Evolutionary conservation across 2,113 vertebrate species (phyloP).

Genomic region (Spheniscus mendiculus): DNA sequence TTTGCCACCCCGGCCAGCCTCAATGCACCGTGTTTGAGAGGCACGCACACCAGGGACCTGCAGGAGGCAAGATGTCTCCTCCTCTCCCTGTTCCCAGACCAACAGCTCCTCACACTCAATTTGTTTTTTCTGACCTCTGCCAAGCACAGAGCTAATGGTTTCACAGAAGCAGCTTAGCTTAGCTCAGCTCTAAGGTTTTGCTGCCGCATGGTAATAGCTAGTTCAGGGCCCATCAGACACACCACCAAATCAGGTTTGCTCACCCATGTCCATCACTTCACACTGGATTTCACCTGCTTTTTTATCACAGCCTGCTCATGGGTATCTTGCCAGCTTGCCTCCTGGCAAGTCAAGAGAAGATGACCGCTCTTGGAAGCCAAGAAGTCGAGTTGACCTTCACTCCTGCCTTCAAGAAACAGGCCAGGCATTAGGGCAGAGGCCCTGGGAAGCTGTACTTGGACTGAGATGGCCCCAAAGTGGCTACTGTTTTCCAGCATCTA

Average conservation of each 20-base stretch:
- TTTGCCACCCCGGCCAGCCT: background rate
- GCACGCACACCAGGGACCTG: background rate
- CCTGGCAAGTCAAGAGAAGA: background rate
- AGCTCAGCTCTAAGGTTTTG: slow-evolving; percentile 9
- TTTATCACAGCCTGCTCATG: background rate
- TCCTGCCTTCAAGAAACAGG: background rate
- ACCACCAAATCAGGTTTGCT: background rate
- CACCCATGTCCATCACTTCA: background rate
- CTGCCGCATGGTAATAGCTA: background rate
- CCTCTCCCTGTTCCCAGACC: background rate
- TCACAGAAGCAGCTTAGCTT: background rate
- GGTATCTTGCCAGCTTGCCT: background rate
- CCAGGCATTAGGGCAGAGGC: background rate
- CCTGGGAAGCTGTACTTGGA: background rate
- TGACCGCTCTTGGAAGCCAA: background rate
- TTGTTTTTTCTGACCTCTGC: background rate
- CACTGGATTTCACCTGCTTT: background rate
- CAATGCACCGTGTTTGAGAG: rapidly evolving
- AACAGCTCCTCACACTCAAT: background rate
- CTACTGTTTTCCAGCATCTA: background rate
- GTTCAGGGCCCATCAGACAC: background rate
- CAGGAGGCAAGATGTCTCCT: background rate
- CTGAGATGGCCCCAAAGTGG: rapidly evolving
- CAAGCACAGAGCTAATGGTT: background rate
- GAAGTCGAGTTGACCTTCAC: background rate